A percentile compares a stretch with the other conserved stretches of the same genome.
These are phyloP conservation scores for Mormyrus lacerda DNA, from an alignment of 2,113 vertebrate species.

Conservation along the genomic window DNA sequence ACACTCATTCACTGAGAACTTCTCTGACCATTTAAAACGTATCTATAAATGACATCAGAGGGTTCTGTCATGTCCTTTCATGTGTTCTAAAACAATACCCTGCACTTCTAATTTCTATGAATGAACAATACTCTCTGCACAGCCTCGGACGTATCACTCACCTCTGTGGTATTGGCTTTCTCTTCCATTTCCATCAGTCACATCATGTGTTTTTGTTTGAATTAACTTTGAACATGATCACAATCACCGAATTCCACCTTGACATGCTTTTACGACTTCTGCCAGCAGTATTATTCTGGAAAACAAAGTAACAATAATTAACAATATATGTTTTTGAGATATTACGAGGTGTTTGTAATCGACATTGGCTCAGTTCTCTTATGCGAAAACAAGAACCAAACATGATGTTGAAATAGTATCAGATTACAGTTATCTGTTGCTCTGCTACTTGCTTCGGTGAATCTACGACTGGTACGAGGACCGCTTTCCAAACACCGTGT, in stretches of 20 bases:
- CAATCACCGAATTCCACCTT: neutral
- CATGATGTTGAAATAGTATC: neutral
- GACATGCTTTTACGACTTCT: neutral
- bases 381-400: neutral
- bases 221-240: neutral
- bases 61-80: conserved; percentile 31
- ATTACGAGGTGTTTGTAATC: neutral
- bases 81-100: conserved; percentile 35
- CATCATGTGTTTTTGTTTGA: neutral
- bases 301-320: neutral
- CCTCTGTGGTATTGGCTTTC: conserved; percentile 4
- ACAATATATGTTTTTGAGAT: neutral
- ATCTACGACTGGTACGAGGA: neutral
- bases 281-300: neutral
- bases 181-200: neutral
- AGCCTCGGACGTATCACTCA: conserved; percentile 20
- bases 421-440: neutral
- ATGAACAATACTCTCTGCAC: conserved; percentile 24
- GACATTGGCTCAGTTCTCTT: neutral
- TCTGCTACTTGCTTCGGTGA: neutral
- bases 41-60: conserved; percentile 44
- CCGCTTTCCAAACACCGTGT: neutral
- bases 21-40: conserved; percentile 13
- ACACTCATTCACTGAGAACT: neutral
- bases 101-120: conserved; percentile 30